phyloP scores from a whole-genome alignment of 1,140 invertebrate genomes.

The Caligus rogercresseyi region DNA sequence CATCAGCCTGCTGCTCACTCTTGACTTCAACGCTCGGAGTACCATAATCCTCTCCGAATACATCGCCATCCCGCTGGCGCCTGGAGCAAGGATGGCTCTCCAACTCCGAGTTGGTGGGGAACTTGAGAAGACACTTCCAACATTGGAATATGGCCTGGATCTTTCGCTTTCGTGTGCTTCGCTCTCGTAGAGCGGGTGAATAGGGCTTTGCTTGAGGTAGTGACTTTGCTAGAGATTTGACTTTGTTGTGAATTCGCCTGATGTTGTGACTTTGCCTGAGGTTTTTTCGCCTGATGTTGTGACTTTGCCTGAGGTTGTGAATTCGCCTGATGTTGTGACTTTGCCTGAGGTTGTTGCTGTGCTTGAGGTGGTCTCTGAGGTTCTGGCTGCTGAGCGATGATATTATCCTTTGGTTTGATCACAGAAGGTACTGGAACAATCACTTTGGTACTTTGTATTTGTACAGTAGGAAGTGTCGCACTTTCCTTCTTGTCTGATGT shows the following conservation, averaged over 20 bases:
- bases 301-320: no score
- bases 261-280: no score
- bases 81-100: neutral
- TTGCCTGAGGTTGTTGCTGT: no score
- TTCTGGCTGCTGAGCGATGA: no score
- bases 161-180: neutral
- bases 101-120: neutral
- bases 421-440: no score
- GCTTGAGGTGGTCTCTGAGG: no score
- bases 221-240: neutral
- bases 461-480: neutral
- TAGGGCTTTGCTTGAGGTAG: neutral
- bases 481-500: no score
- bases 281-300: no score
- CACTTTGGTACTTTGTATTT: neutral
- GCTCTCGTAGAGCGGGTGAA: neutral
- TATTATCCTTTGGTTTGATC: no score
- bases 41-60: neutral
- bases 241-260: no score
- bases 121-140: neutral
- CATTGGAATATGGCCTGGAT: neutral
- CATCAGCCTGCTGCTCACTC: neutral
- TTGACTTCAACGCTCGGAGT: neutral
- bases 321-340: no score
- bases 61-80: neutral